Base-by-base conservation (phyloP, 2,797 vertebrate genomes). In the Leuciscus waleckii region DNA sequence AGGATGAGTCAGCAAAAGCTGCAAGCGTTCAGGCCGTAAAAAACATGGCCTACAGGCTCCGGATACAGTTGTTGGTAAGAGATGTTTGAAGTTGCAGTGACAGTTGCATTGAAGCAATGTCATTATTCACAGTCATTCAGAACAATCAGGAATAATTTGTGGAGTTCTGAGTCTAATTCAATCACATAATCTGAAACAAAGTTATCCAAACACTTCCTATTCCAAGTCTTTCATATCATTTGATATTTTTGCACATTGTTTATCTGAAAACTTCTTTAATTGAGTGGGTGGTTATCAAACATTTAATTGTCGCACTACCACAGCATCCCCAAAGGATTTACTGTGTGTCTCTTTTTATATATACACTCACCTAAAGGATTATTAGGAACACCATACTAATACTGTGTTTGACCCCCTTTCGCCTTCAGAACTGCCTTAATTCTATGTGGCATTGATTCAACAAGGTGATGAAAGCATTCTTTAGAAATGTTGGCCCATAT, bases 61-160 rank as follows among this genome's bases (percentile, higher is more conserved):
- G 85, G 92, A 94, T 87, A 91, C 83, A 88, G 90, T 93, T 89
- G 91, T 92, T 92, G 94, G 95, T 96, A 95, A 95, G 95, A 87
- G 74, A 93, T 88, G 82, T 86, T 77, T 65, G 85, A 88, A 23
- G 39, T 73, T 91, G 82, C 85, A 83, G 89, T 90, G 89, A 90
- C 86, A 87, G 86, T 92, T 93, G 93, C 93, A 95, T 95, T 94
- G 82, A 93, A 89, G 85, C 88, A 85, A 85, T 76, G 56, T 89
- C 89, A 86, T 85, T 87, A 82, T 87, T 88, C 16, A 86, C 93
- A 91, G 90, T 90, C 87, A 92, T 94, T 89, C 88, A 68, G 79
- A 80, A 79, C 88, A 80, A 87, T 90, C 74, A 63, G 87, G 73
- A 71, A 49, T 81, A 81, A 67, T 63, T 63, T 77, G 77, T 88